Conservation (phyloP, 2,113 vertebrate species). For the Cavia aperea region DNA sequence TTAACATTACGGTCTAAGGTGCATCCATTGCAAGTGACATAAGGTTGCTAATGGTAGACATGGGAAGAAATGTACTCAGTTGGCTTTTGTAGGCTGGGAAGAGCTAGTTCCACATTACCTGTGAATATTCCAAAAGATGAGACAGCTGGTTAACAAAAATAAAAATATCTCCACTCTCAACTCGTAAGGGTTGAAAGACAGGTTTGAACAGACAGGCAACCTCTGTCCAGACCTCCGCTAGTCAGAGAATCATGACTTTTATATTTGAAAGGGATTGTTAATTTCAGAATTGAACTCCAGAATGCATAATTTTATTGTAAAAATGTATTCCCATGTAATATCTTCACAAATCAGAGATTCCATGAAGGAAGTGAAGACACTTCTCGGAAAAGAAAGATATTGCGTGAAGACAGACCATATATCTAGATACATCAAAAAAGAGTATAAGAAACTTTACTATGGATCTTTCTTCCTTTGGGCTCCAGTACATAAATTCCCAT, state of each 20-base stretch:
- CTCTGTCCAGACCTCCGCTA: not conserved
- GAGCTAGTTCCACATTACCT: not conserved
- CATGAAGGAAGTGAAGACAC: not conserved
- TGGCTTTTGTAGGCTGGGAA: not conserved
- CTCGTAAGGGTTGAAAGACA: not conserved
- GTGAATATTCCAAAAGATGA: not conserved
- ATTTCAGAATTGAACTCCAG: not conserved
- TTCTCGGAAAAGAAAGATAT: not conserved
- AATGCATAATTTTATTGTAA: not conserved
- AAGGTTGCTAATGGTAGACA: not conserved
- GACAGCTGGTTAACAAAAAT: not conserved
- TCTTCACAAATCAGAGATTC: not conserved
- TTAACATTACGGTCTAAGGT: not conserved
- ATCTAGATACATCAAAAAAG: not conserved
- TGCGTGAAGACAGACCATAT: not conserved
- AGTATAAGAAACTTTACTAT: not conserved
- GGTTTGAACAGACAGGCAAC: not conserved
- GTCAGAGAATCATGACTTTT: not conserved
- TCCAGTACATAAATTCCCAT: not conserved
- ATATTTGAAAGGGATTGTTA: not conserved
- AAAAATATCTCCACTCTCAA: not conserved
- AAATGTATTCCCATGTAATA: not conserved
- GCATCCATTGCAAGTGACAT: not conserved
- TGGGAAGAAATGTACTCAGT: not conserved
- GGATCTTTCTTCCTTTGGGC: not conserved